Evolutionary conservation across 2,888 invertebrate genomes (phyloP), one percentile per base, ranked within the genome.

Genomic region (Zaprionus obscuricornis): DNA sequence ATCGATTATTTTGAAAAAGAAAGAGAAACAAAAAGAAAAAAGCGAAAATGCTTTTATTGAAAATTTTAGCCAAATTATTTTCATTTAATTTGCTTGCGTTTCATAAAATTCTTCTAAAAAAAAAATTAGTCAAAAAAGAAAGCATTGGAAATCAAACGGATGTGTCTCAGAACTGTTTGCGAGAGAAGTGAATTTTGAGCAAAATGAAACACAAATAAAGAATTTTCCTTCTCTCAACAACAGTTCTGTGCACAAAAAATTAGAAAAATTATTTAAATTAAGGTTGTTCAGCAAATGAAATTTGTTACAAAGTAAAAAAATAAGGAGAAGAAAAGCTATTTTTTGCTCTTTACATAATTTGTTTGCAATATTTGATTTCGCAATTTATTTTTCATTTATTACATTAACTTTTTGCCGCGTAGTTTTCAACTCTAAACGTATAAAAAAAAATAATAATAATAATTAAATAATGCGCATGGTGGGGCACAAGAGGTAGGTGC

Each of bases 381-480:
- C 64, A 27, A 37, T 58, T 11, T 6, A 11, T 47, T 34, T 14
- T 29, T 26, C 20, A 63, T 22, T 26, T 27, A 73, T 60, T 59
- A 59, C 54, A 34, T 75, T 50, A 16, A 43, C 49, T 40, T 52
- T 54, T 45, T 73, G 70, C 78, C 66, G 77, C 74, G 78, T 79
- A 77, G 78, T 79, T 79, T 79, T 79, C 84, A 79, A 79, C 78
- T 79, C 78, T 67, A 60, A n/a, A n/a, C n/a, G n/a, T n/a, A n/a
- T n/a, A n/a, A 62, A 39, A 33, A 56, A 54, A 3, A 37, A 7
- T 8, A 8, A 18, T 18, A 37, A 37, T n/a, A 37, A 17, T 8
- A 22, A 16, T 24, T 10, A 13, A 3, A 16, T 3, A 49, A 78
- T 69, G 74, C 77, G 81, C 81, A 81, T 76, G 81, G 60, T n/a